phyloP scores from a whole-genome alignment of 2,113 vertebrate species.

The Tamias sibiricus region DNA sequence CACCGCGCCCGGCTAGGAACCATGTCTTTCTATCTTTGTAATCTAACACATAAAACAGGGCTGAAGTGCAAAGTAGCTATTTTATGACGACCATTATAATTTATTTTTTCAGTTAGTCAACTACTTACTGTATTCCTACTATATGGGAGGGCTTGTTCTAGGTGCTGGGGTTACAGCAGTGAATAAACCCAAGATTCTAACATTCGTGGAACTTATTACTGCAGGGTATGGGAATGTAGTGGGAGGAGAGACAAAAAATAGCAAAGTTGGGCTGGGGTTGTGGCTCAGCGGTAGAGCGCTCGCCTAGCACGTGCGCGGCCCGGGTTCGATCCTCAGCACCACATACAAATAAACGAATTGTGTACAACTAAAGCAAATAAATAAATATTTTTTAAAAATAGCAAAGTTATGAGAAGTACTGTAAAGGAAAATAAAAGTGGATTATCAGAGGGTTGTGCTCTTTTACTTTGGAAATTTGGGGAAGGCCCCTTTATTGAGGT shows the following conservation, averaged over 20 bases:
- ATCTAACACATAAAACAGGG: background rate
- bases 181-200: slow-evolving; percentile 8
- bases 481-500: slow-evolving; percentile 34
- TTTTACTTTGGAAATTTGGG: background rate
- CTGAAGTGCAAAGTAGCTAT: background rate
- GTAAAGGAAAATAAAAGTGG: slow-evolving; percentile 6
- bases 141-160: background rate
- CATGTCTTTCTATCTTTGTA: slow-evolving; percentile 36
- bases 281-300: too few species aligned
- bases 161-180: background rate
- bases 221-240: background rate
- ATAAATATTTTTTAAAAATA: too few species aligned
- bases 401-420: background rate
- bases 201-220: slow-evolving; percentile 12
- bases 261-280: too few species aligned
- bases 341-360: too few species aligned
- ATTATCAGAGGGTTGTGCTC: background rate
- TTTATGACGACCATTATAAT: background rate
- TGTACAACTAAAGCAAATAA: too few species aligned
- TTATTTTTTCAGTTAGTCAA: background rate
- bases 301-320: too few species aligned
- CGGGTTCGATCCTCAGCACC: too few species aligned
- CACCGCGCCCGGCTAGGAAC: too few species aligned
- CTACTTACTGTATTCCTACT: background rate
- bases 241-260: background rate